Evolutionary conservation across 2,888 invertebrate species (phyloP).

Genomic region (Coecobrya sp.): DNA sequence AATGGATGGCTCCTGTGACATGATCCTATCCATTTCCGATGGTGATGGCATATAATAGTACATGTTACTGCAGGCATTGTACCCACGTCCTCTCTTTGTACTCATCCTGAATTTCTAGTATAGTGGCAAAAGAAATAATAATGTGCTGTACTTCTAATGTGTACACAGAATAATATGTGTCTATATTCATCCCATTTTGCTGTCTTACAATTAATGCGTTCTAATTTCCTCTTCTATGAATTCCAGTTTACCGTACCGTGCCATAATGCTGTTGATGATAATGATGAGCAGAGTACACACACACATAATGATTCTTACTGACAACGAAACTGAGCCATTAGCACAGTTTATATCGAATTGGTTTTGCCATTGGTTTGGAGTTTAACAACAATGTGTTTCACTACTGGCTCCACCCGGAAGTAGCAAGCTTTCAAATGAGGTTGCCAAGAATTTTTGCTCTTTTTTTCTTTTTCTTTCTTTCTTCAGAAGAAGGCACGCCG

Average conservation of each 20-base stretch:
- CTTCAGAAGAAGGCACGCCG: background rate
- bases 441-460: constrained; percentile 64
- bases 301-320: constrained; percentile 3
- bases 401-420: constrained; percentile 73
- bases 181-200: background rate
- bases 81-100: background rate
- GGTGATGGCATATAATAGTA: background rate
- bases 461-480: constrained; percentile 20
- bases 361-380: constrained; percentile 35
- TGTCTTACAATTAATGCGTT: constrained; percentile 55
- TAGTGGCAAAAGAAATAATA: background rate
- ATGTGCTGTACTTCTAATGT: too few species aligned
- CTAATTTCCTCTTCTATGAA: constrained; percentile 41
- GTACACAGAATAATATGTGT: background rate
- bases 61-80: background rate
- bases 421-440: constrained; percentile 32
- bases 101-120: background rate
- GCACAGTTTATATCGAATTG: constrained; percentile 39
- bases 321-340: constrained; percentile 20
- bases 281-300: background rate
- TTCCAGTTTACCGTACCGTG: constrained; percentile 33
- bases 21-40: constrained; percentile 32
- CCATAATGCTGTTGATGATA: background rate
- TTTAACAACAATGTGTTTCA: constrained; percentile 74
- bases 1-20: constrained; percentile 46